Evolutionary conservation across 2,797 vertebrate species (phyloP).

Genomic region (Glossophaga mutica): DNA sequence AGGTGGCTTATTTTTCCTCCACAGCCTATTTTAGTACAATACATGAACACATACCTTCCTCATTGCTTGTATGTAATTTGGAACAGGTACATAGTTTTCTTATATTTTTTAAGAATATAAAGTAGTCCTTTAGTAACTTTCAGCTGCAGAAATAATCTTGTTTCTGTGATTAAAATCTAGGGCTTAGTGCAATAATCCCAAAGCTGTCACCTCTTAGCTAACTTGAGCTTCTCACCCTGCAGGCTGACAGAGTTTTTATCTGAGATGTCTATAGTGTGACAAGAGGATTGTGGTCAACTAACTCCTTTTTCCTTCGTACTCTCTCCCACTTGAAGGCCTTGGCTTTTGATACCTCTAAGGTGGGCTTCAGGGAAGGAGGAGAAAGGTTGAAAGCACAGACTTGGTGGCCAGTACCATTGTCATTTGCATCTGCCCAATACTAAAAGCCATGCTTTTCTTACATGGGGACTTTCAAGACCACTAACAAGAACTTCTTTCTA

Average conservation of each 20-base stretch:
- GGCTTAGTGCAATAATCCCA: not conserved
- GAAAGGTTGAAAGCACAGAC: not conserved
- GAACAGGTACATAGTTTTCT: not conserved
- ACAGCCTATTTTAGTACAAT: not conserved
- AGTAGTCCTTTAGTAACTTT: not conserved
- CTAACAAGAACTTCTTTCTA: not conserved
- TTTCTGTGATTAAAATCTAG: not conserved
- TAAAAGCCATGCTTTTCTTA: not conserved
- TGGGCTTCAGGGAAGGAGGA: not conserved
- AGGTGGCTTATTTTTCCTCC: not conserved
- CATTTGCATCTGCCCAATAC: not conserved
- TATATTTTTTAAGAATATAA: not conserved
- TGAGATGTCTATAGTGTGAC: not conserved
- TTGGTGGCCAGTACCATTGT: not conserved
- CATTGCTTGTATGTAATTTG: not conserved
- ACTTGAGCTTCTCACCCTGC: not conserved
- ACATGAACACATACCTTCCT: not conserved
- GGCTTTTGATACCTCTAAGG: not conserved
- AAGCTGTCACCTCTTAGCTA: not conserved
- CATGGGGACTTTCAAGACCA: not conserved
- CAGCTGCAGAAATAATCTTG: not conserved
- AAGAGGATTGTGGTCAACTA: not conserved
- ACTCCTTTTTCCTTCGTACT: not conserved
- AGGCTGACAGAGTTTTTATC: not conserved
- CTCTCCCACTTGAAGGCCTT: rapidly evolving